Evolutionary conservation across 2,888 invertebrate genomes (phyloP).

Genomic region (Chirona hameri): DNA sequence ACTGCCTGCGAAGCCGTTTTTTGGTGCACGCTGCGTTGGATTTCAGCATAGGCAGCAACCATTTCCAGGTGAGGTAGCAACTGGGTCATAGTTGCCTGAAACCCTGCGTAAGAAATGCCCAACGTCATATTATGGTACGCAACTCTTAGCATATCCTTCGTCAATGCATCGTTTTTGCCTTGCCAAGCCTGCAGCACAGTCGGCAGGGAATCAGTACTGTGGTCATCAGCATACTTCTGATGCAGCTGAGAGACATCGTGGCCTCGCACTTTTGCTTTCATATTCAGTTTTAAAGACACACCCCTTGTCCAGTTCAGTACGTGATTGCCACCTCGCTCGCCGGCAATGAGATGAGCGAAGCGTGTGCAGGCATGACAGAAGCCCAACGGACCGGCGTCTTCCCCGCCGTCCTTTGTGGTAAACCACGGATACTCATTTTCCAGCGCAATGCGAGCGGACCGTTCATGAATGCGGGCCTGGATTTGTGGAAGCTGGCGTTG

Average conservation of each 20-base stretch:
- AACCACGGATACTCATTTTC: background rate
- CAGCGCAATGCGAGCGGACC: background rate
- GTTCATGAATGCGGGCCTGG: background rate
- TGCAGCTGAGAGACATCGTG: background rate
- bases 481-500: background rate
- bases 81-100: background rate
- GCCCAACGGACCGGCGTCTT: background rate
- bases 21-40: background rate
- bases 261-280: background rate
- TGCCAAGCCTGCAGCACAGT: background rate
- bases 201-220: background rate
- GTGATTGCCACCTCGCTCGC: background rate
- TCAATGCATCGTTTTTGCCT: background rate
- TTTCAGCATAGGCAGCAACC: background rate
- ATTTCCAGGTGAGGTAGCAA: background rate
- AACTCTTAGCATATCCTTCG: background rate
- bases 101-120: background rate
- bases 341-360: background rate
- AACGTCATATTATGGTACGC: background rate
- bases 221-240: background rate
- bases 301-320: background rate
- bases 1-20: background rate
- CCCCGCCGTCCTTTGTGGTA: background rate
- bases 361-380: background rate
- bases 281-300: background rate